phyloP scores from a whole-genome alignment of 2,113 vertebrate genomes.

The Pampusana beccarii region DNA sequence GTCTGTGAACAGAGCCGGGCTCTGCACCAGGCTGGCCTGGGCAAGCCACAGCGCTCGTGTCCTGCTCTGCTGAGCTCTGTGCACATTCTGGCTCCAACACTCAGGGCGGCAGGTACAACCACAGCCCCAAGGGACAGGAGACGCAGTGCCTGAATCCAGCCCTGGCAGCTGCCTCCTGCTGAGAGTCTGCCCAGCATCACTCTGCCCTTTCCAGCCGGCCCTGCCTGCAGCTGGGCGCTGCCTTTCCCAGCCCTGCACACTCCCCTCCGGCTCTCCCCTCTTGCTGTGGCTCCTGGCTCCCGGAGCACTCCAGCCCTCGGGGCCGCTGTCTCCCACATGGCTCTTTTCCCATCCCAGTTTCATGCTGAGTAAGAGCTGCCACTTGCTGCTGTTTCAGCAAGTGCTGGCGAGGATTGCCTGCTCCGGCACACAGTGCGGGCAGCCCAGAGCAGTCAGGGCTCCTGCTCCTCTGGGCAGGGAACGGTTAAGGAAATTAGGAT shows the following conservation, averaged over 20 bases:
- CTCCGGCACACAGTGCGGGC: fast-evolving
- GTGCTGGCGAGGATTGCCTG: fast-evolving
- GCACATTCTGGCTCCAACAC: not conserved
- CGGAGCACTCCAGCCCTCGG: not conserved
- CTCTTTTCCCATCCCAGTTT: not conserved
- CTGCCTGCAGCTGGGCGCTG: not conserved
- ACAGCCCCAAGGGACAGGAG: not conserved
- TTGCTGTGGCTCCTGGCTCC: not conserved
- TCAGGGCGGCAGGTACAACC: not conserved
- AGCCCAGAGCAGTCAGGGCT: not conserved
- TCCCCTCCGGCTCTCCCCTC: not conserved
- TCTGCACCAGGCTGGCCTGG: not conserved
- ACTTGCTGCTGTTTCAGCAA: not conserved
- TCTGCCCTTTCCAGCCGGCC: not conserved
- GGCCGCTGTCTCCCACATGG: not conserved
- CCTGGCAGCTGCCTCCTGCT: not conserved
- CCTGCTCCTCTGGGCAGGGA: not conserved
- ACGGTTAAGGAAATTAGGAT: not conserved
- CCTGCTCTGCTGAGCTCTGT: not conserved
- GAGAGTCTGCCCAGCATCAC: not conserved
- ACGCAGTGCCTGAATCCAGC: not conserved
- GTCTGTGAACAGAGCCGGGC: not conserved
- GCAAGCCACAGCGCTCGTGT: not conserved
- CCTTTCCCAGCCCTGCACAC: not conserved
- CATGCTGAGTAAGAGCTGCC: not conserved